Evolutionary conservation across 1,140 invertebrate genomes (phyloP).

Genomic region (Coelopa frigida): DNA sequence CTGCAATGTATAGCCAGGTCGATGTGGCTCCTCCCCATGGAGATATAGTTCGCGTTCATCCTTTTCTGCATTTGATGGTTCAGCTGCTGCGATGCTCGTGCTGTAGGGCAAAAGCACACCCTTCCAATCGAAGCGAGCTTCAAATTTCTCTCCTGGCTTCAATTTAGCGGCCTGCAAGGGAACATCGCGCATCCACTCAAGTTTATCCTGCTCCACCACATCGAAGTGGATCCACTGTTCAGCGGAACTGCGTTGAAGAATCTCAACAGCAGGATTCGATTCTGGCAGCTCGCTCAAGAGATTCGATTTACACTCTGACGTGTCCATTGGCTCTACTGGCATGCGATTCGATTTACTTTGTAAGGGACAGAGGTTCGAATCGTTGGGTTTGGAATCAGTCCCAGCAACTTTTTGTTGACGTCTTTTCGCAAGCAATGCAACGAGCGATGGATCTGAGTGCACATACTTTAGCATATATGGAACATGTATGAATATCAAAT

Average conservation of each 20-base stretch:
- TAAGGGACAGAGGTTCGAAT: neutral
- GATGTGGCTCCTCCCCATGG: slow-evolving; percentile 84
- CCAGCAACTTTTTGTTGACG: slow-evolving; percentile 37
- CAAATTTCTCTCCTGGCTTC: slow-evolving; percentile 54
- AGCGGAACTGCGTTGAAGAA: slow-evolving; percentile 54
- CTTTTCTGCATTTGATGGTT: slow-evolving; percentile 46
- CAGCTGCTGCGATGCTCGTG: slow-evolving; percentile 5
- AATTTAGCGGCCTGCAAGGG: slow-evolving; percentile 44
- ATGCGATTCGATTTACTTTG: neutral
- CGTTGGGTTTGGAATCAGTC: neutral
- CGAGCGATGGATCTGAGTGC: slow-evolving; percentile 27
- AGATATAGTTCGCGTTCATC: slow-evolving; percentile 69
- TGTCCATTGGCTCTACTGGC: slow-evolving; percentile 5
- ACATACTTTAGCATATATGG: neutral
- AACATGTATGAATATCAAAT: neutral
- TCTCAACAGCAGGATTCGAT: slow-evolving; percentile 47
- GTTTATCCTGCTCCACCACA: slow-evolving; percentile 70
- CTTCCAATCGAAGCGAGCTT: slow-evolving; percentile 63
- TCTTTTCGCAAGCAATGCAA: slow-evolving; percentile 54
- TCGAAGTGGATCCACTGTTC: slow-evolving; percentile 78
- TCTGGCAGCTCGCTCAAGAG: slow-evolving; percentile 8
- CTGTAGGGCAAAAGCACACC: slow-evolving; percentile 62
- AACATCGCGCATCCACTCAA: slow-evolving; percentile 75
- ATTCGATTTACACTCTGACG: neutral
- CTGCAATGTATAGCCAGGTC: slow-evolving; percentile 80